Conservation (phyloP, 2,888 invertebrate genomes). For the Cremastinae sp. region DNA sequence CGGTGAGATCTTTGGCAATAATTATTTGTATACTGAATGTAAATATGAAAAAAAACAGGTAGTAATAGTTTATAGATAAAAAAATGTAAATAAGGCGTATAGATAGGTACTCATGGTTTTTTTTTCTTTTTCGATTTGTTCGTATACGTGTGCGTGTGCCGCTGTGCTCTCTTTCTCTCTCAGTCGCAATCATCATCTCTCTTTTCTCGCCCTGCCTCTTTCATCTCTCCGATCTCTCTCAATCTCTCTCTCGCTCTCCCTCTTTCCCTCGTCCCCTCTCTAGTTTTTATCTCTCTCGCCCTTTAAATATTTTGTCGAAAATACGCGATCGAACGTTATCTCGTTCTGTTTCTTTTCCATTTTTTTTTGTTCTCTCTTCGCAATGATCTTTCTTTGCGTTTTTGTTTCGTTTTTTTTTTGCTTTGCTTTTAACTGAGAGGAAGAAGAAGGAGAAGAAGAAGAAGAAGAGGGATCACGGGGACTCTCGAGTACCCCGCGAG, state of each 20-base stretch:
- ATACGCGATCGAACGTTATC: no score
- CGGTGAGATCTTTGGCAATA: constrained; percentile 67
- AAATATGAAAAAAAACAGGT: constrained; percentile 44
- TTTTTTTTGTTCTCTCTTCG: no score
- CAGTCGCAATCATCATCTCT: constrained; percentile 63
- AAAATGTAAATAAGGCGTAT: constrained; percentile 71
- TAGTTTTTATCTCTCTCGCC: no score
- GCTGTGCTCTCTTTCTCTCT: no score
- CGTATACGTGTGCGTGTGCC: constrained; percentile 79
- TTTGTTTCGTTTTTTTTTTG: constrained; percentile 48
- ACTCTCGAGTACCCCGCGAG: constrained; percentile 59
- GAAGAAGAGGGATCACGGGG: constrained; percentile 69
- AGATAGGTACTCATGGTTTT: constrained; percentile 77
- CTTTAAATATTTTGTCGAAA: no score
- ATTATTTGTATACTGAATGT: constrained; percentile 62
- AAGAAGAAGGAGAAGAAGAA: constrained; percentile 46
- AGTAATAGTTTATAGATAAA: no score
- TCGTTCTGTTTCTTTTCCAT: no score
- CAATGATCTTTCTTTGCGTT: constrained; percentile 53
- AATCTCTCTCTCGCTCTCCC: constrained; percentile 42
- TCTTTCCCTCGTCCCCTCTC: constrained; percentile 50
- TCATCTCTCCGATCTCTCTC: constrained; percentile 52
- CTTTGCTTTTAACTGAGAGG: constrained; percentile 24
- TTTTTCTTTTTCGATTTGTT: no score
- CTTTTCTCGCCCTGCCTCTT: constrained; percentile 65